Evolutionary conservation across 2,113 vertebrate genomes (phyloP).

Genomic region (Albula glossodonta): DNA sequence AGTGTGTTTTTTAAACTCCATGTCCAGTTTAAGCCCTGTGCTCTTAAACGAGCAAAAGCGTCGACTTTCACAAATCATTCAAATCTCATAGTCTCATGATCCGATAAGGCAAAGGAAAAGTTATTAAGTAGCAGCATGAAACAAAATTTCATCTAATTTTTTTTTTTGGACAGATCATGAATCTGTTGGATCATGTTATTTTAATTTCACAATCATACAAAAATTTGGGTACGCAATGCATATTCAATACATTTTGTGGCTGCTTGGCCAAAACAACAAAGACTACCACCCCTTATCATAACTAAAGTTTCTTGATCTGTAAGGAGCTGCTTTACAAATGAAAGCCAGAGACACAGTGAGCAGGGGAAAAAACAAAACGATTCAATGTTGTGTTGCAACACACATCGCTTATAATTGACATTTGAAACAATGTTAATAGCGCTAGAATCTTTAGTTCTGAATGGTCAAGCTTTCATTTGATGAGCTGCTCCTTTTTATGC

Average conservation of each 20-base stretch:
- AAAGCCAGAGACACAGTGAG: not conserved
- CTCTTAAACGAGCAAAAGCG: slow-evolving; percentile 75
- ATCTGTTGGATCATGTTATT: slow-evolving; percentile 16
- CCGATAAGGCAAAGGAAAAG: slow-evolving; percentile 79
- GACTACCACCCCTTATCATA: not conserved
- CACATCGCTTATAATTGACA: not conserved
- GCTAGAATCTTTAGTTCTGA: slow-evolving; percentile 27
- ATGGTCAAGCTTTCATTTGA: not conserved
- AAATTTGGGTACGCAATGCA: slow-evolving; percentile 21
- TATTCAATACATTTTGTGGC: slow-evolving; percentile 27
- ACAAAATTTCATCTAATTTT: slow-evolving; percentile 52
- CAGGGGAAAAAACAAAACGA: not conserved
- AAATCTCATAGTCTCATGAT: slow-evolving; percentile 57
- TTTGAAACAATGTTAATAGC: not conserved
- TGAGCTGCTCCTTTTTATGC: not conserved
- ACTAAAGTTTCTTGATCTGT: slow-evolving; percentile 3
- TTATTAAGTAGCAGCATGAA: slow-evolving; percentile 73
- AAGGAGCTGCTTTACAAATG: slow-evolving; percentile 3
- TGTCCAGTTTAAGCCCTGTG: slow-evolving; percentile 43
- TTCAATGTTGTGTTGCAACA: not conserved
- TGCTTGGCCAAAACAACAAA: slow-evolving; percentile 26
- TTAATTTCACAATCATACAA: slow-evolving; percentile 23
- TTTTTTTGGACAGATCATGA: slow-evolving; percentile 31
- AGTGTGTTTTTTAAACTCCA: slow-evolving; percentile 19
- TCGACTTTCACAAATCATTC: slow-evolving; percentile 51